A percentile compares a stretch with the other conserved stretches of the same genome.
phyloP scores from a whole-genome alignment of 2,888 invertebrate species.

The Leucophenga montana region DNA sequence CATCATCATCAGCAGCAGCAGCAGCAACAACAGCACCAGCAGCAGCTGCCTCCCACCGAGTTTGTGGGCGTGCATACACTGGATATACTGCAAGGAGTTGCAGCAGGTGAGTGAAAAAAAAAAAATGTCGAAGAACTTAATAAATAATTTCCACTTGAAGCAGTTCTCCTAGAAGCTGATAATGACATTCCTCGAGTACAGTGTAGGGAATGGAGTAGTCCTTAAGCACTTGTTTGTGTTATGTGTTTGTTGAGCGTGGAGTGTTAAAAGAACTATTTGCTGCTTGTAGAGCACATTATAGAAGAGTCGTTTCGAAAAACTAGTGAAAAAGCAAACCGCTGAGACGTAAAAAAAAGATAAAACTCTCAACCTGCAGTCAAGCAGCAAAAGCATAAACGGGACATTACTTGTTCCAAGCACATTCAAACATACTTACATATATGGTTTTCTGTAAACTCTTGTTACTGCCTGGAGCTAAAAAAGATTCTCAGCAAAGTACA shows the following conservation, averaged over 20 bases:
- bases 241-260: not conserved
- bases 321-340: not conserved
- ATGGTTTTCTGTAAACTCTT: too few relatives aligned
- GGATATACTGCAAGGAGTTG: slow-evolving; percentile 72
- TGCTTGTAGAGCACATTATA: not conserved
- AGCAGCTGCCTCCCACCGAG: slow-evolving; percentile 52
- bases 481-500: too few relatives aligned
- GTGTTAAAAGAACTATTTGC: not conserved
- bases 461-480: too few relatives aligned
- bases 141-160: slow-evolving; percentile 22
- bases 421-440: too few relatives aligned
- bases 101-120: slow-evolving; percentile 65
- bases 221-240: not conserved
- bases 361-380: not conserved
- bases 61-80: slow-evolving; percentile 71
- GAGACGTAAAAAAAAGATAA: not conserved
- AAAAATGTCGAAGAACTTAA: not conserved
- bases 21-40: slow-evolving; percentile 52
- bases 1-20: slow-evolving; percentile 46
- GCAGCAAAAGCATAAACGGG: not conserved
- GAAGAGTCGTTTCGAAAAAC: not conserved
- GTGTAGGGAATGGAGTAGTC: not conserved
- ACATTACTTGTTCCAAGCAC: not conserved
- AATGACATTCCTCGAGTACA: slow-evolving; percentile 2
- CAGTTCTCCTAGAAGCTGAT: not conserved